Conservation (phyloP, 2,888 invertebrate species). For the Smittia aterrima region DNA sequence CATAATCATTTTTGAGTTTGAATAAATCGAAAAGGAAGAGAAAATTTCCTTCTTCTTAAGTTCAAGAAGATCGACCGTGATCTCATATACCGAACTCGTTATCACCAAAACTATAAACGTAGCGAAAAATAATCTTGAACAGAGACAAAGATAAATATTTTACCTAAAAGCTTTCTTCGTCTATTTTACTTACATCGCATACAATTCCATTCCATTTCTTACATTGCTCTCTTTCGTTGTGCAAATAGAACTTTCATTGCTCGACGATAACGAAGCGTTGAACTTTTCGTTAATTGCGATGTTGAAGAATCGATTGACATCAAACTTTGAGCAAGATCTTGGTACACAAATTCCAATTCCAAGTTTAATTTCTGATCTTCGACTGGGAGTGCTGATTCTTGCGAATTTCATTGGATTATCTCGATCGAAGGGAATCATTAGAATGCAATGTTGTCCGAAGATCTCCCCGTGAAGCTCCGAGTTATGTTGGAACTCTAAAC, state of each 20-base stretch:
- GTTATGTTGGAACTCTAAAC: conserved; percentile 44
- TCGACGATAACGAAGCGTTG: not conserved
- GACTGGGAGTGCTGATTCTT: no score
- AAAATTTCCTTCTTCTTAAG: no score
- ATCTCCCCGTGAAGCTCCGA: not conserved
- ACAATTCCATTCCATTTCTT: not conserved
- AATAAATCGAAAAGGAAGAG: not conserved
- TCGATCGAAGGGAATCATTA: not conserved
- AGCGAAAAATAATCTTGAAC: not conserved
- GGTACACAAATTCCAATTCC: conserved; percentile 9
- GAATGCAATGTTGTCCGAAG: conserved; percentile 15
- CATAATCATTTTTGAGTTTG: conserved; percentile 1
- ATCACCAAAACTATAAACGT: not conserved
- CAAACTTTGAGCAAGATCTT: not conserved
- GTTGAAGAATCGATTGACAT: not conserved
- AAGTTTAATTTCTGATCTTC: not conserved
- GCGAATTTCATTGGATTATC: no score
- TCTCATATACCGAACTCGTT: conserved; percentile 8
- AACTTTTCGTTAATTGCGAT: not conserved
- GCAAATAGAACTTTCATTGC: no score
- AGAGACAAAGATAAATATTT: no score
- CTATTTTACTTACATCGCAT: conserved; percentile 4
- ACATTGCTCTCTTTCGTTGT: not conserved
- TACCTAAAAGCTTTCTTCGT: not conserved
- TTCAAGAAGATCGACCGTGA: no score